Conservation (phyloP, 2,888 invertebrate genomes). For the Listrodromus nycthemerus region DNA sequence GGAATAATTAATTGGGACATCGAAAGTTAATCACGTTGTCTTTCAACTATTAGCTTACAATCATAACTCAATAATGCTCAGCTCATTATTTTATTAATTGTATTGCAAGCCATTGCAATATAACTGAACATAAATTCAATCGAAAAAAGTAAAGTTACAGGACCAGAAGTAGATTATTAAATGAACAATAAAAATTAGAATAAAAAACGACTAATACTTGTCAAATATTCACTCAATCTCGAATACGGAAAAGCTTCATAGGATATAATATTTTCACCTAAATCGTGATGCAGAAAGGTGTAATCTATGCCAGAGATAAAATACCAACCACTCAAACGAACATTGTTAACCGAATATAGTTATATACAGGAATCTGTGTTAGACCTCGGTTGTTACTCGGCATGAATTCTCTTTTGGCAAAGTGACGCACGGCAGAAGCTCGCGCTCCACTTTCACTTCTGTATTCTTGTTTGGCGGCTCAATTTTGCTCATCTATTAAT, state of each 20-base stretch:
- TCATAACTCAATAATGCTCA: too few species aligned
- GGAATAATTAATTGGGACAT: neutral
- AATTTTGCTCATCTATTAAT: conserved; percentile 50
- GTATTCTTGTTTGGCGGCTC: conserved; percentile 40
- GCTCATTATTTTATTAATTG: neutral
- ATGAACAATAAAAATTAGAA: too few species aligned
- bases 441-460: conserved; percentile 41
- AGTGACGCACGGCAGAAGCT: conserved; percentile 50
- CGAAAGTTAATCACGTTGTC: too few species aligned
- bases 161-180: too few species aligned
- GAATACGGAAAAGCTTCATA: too few species aligned
- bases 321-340: neutral
- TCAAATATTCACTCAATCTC: too few species aligned
- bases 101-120: neutral
- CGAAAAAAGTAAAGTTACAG: too few species aligned
- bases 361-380: neutral
- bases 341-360: neutral
- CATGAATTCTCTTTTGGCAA: conserved; percentile 44
- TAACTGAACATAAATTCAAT: neutral
- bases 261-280: neutral
- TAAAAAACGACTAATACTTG: neutral
- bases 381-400: conserved; percentile 33
- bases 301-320: neutral
- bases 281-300: neutral
- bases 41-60: too few species aligned